phyloP scores from a whole-genome alignment of 2,797 vertebrate species.

The Notolepis coatsorum region DNA sequence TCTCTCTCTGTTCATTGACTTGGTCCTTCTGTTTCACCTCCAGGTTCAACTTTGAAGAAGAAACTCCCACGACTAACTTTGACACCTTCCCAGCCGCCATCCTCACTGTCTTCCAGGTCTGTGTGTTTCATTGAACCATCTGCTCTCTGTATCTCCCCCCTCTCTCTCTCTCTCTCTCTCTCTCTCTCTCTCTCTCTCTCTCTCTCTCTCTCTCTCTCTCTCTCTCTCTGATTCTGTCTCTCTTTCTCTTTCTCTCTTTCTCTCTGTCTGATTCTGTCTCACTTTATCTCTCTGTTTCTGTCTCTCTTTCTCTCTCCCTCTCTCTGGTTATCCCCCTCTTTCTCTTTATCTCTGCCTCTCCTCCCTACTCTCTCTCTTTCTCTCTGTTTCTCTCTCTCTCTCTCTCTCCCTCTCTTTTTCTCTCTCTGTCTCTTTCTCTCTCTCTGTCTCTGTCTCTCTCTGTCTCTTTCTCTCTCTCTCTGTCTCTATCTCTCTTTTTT shows the following conservation, averaged over 20 bases:
- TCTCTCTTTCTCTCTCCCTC: not conserved
- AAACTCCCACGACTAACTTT: slow-evolving; percentile 97
- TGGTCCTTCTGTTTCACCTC: slow-evolving; percentile 11
- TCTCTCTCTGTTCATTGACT: not conserved
- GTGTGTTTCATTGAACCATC: not conserved
- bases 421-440: not conserved
- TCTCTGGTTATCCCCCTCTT: not conserved
- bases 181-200: not conserved
- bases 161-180: not conserved
- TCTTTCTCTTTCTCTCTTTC: not conserved
- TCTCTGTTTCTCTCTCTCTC: not conserved
- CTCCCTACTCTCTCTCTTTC: no score
- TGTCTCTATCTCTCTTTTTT: not conserved
- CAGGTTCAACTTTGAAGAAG: slow-evolving; percentile 96
- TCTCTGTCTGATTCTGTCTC: not conserved
- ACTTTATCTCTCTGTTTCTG: not conserved
- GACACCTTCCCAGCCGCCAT: slow-evolving; percentile 97
- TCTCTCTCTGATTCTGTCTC: not conserved
- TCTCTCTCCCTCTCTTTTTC: no score
- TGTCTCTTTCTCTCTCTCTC: not conserved
- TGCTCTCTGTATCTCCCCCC: not conserved
- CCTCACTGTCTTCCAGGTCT: slow-evolving; percentile 98
- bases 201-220: not conserved
- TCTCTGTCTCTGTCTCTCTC: not conserved
- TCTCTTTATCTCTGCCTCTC: not conserved